These are phyloP conservation scores for Candoia aspera DNA, from an alignment of 2,113 vertebrate genomes.

Conservation along the genomic window DNA sequence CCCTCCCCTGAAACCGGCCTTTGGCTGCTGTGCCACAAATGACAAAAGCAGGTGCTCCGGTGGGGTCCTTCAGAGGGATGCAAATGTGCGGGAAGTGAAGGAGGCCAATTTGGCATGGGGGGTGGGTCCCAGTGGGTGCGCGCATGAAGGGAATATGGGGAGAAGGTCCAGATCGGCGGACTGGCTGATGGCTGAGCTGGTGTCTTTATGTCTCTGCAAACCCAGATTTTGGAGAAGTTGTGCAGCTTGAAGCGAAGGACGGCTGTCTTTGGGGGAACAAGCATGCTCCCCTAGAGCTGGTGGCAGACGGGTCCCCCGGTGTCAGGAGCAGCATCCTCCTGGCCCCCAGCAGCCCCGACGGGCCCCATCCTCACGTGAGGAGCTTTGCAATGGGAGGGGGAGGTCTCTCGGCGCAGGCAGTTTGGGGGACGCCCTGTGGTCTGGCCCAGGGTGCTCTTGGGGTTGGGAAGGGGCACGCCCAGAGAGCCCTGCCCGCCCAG, in stretches of 20 bases:
- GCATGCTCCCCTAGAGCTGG: neutral
- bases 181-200: too few species aligned
- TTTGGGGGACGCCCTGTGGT: neutral
- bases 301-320: too few species aligned
- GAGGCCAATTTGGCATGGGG: neutral
- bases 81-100: neutral
- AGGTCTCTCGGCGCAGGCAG: neutral
- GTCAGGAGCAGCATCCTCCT: neutral
- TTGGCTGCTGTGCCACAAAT: neutral
- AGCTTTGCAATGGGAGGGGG: neutral
- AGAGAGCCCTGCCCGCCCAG: neutral
- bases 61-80: neutral
- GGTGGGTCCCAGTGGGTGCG: neutral
- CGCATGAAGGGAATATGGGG: neutral
- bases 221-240: neutral
- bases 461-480: too few species aligned
- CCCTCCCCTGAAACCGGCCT: neutral
- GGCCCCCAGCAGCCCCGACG: too few species aligned
- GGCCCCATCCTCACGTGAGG: neutral
- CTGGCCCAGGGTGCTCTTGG: too few species aligned
- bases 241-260: fast-evolving
- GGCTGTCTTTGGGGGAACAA: neutral
- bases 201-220: too few species aligned
- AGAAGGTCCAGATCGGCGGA: neutral
- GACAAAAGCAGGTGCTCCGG: too few species aligned